Evolutionary conservation across 2,888 invertebrate genomes (phyloP).

Genomic region (Proisotoma minuta): DNA sequence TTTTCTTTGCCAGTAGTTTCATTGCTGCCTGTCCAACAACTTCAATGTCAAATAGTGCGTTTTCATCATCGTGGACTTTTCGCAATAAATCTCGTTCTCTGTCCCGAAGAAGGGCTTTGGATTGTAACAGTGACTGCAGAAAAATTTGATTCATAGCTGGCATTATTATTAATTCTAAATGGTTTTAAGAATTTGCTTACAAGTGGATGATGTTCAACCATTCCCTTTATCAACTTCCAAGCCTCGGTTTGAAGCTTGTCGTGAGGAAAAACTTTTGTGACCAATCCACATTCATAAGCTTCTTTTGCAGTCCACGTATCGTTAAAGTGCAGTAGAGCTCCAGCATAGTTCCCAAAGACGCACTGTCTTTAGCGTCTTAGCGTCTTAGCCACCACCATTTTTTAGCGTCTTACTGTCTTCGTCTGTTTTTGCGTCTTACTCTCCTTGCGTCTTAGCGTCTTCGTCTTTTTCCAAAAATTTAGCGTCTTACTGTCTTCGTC

Average conservation of each 20-base stretch:
- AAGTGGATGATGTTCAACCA: constrained; percentile 15
- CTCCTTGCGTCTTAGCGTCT: too few relatives aligned
- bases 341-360: too few relatives aligned
- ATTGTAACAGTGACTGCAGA: constrained; percentile 60
- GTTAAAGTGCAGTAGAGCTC: constrained; percentile 61
- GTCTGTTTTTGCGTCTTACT: too few relatives aligned
- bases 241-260: constrained; percentile 59
- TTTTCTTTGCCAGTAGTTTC: not conserved
- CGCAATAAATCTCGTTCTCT: constrained; percentile 60
- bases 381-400: too few relatives aligned
- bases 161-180: not conserved
- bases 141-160: not conserved
- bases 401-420: too few relatives aligned
- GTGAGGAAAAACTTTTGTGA: constrained; percentile 70
- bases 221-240: constrained; percentile 50
- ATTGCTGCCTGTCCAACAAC: constrained; percentile 10
- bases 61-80: constrained; percentile 64
- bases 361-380: too few relatives aligned
- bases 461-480: constrained; percentile 55
- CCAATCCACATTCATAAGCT: constrained; percentile 69
- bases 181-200: not conserved
- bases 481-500: constrained; percentile 78
- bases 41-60: constrained; percentile 58
- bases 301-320: constrained; percentile 72
- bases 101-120: constrained; percentile 65